Conservation (phyloP, 2,113 vertebrate genomes). For the Arothron firmamentum region DNA sequence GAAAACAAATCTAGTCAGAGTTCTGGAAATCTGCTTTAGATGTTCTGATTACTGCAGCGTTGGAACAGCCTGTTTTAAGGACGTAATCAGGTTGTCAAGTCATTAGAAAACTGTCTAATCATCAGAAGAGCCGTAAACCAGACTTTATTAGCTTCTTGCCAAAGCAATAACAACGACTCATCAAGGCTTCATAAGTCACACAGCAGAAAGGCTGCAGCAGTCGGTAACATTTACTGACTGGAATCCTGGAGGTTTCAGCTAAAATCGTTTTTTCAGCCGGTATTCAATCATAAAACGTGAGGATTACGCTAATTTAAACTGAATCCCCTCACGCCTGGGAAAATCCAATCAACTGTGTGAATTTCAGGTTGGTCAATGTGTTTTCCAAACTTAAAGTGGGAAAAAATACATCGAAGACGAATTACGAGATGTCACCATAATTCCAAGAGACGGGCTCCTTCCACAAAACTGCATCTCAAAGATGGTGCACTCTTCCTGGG, state of each 20-base stretch:
- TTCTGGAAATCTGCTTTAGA: too few relatives aligned
- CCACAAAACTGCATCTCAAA: slow-evolving; percentile 36
- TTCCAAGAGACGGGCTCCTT: slow-evolving; percentile 33
- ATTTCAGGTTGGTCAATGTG: neutral
- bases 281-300: too few relatives aligned
- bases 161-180: neutral
- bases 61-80: too few relatives aligned
- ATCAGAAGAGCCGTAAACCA: slow-evolving; percentile 31
- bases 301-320: too few relatives aligned
- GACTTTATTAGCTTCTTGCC: slow-evolving; percentile 18
- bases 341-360: neutral
- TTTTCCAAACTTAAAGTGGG: slow-evolving; percentile 1
- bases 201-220: too few relatives aligned
- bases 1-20: too few relatives aligned
- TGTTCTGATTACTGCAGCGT: too few relatives aligned
- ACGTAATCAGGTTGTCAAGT: too few relatives aligned
- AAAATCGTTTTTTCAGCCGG: too few relatives aligned
- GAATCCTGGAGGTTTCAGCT: too few relatives aligned
- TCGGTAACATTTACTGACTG: too few relatives aligned
- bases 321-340: too few relatives aligned
- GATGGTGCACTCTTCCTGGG: slow-evolving; percentile 27
- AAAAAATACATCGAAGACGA: slow-evolving; percentile 15
- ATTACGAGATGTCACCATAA: slow-evolving; percentile 23
- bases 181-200: neutral
- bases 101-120: neutral